These are phyloP conservation scores for Tarsius wallacei DNA, from an alignment of 2,797 vertebrate genomes.

Conservation along the genomic window DNA sequence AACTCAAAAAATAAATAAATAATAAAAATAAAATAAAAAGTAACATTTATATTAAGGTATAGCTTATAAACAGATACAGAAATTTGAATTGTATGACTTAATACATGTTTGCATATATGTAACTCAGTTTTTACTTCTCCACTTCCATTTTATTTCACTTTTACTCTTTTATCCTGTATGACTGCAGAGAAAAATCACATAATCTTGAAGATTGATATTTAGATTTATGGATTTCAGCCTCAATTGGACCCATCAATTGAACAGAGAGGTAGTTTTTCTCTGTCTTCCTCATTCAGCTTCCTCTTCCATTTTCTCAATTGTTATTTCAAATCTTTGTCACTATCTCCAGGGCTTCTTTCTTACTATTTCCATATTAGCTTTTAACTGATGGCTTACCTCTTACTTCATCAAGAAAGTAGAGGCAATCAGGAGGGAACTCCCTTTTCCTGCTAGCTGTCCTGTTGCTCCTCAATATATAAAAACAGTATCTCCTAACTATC, in stretches of 20 bases:
- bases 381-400: not conserved
- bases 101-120: not conserved
- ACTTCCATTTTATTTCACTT: conserved; percentile 62
- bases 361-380: conserved; percentile 4
- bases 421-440: not conserved
- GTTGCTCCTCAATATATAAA: not conserved
- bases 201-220: conserved; percentile 19
- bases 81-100: conserved; percentile 58
- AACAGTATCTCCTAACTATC: not conserved
- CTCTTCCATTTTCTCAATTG: not conserved
- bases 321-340: conserved; percentile 1
- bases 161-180: not conserved
- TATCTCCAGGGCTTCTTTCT: not conserved
- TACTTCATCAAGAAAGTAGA: conserved; percentile 25
- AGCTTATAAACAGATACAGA: conserved; percentile 49
- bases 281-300: conserved; percentile 8
- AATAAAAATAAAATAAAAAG: not conserved
- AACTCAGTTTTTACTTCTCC: conserved; percentile 23
- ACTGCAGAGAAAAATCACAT: not conserved
- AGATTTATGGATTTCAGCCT: conserved; percentile 43
- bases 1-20: no score
- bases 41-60: conserved; percentile 62
- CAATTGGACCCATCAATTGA: not conserved
- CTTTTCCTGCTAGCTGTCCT: not conserved
- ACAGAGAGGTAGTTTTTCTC: not conserved